Evolutionary conservation across 2,797 vertebrate genomes (phyloP), one percentile per base, ranked within the genome.

Genomic region (Falco biarmicus): DNA sequence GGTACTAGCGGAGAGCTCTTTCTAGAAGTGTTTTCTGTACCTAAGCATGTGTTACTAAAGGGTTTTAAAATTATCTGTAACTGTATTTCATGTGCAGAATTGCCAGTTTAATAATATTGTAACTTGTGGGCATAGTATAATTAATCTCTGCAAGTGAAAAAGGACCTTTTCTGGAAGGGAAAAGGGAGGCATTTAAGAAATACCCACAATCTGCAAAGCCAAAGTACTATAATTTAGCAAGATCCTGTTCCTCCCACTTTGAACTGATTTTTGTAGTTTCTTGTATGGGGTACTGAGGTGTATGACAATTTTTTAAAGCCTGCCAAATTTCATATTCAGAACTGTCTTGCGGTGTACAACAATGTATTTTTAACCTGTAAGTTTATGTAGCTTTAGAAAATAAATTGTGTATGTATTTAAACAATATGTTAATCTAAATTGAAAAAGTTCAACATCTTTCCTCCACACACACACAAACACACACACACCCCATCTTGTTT

Each of bases 91-190:
- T 93, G 84, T 80, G 48, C 56, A 80, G 25, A 37, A 29, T 82
- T 95, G 66, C 74, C 74, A 79, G 66, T 80, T 93, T 76, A 87
- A 90, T 94, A 90, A 80, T 71, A 81, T 31, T 90, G n/a, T 87
- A 87, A 93, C 90, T 93, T 87, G 70, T 96, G 61, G 64, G 59
- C 75, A 78, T 45, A 37, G 59, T 79, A 53, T 96, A 94, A 95
- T 95, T 94, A 95, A 73, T 87, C 85, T 91, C 37, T 89, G 34
- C 28, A 90, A 90, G 70, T 73, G 43, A 54, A 89, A 95, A 84
- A 57, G 19, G 47, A 76, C 25, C 15, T 89, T 88, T 93, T 76
- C 93, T 84, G 63, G 34, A 74, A 59, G 56, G 51, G 4, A 63
- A 66, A 45, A 71, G 66, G 28, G 32, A 93, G 69, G 14, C 32